Conservation (phyloP, 2,797 vertebrate genomes). For the Xenopus petersii region DNA sequence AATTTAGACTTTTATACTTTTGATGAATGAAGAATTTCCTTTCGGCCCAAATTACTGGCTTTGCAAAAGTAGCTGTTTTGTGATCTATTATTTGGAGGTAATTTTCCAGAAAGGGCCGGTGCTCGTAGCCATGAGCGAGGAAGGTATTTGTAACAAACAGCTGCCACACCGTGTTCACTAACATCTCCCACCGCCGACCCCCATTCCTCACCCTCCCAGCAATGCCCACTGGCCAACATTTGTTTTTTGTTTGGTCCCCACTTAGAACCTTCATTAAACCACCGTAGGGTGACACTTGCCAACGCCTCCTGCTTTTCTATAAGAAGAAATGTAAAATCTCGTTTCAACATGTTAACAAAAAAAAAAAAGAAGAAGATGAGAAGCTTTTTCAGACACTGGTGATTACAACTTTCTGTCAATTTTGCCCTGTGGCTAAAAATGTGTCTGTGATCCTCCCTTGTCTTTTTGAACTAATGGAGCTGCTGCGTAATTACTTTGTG, state of each 20-base stretch:
- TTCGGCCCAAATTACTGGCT: slow-evolving; percentile 79
- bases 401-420: slow-evolving; percentile 70
- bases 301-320: slow-evolving; percentile 52
- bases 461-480: slow-evolving; percentile 70
- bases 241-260: slow-evolving; percentile 44
- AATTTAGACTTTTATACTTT: slow-evolving; percentile 69
- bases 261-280: slow-evolving; percentile 67
- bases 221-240: slow-evolving; percentile 50
- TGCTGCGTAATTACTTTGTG: slow-evolving; percentile 61
- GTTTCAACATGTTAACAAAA: slow-evolving; percentile 60
- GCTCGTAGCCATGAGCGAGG: slow-evolving; percentile 69
- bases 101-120: slow-evolving; percentile 72
- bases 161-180: slow-evolving; percentile 61
- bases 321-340: slow-evolving; percentile 60
- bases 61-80: slow-evolving; percentile 67
- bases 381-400: slow-evolving; percentile 60
- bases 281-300: slow-evolving; percentile 61
- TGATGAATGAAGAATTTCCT: slow-evolving; percentile 83
- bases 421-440: slow-evolving; percentile 60
- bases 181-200: slow-evolving; percentile 52
- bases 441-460: slow-evolving; percentile 68
- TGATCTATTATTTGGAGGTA: slow-evolving; percentile 82
- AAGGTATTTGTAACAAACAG: slow-evolving; percentile 66
- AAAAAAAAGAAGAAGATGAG: slow-evolving; percentile 61
- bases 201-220: slow-evolving; percentile 29